Base-by-base conservation (phyloP, 2,797 vertebrate genomes). In the Antennarius maculatus region DNA sequence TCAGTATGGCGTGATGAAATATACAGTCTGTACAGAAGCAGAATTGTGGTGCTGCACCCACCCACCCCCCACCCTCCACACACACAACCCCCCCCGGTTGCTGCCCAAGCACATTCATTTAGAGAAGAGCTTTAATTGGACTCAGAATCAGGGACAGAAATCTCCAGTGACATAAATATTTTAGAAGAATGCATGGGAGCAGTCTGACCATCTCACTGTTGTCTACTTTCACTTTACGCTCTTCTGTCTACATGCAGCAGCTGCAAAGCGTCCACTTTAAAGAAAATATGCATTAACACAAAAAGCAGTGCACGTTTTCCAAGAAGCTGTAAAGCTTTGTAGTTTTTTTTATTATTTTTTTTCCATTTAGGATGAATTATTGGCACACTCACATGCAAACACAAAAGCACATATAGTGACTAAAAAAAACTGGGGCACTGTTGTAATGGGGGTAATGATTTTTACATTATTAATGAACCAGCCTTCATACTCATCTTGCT, bases 401-500 rank as follows among this genome's bases (percentile, higher is more conserved):
- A 80, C 66, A 68, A 59, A 62, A 56, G 28, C 76, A 54, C 56
- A 3, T 18, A 58, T 58, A 57, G 60, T 64, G 59, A 68, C 77
- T 87, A 88, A 85, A 84, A 85, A 84, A 91, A 89, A 23, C 76
- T 88, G 74, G 90, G 88, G 55, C 83, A 18, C 68, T 81, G 47
- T 71, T 49, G 59, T 88, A 90, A 90, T 86, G 83, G 89, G 86
- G 82, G 77, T 86, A 89, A 90, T 88, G 85, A 86, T 86, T 85
- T 86, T 84, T 91, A 82, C 79, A 92, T 90, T 89, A 90, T 91
- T 92, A 90, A 92, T 86, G 72, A 88, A 72, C 10, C 76, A 62
- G 49, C 66, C 81, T 79, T 86, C 79, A 77, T 83, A 67, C 65
- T 81, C 81, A 76, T 89, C 81, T 88, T 90, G 86, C 90, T 86